Evolutionary conservation across 2,888 invertebrate genomes (phyloP).

Genomic region (Dastarcus helophoroides): DNA sequence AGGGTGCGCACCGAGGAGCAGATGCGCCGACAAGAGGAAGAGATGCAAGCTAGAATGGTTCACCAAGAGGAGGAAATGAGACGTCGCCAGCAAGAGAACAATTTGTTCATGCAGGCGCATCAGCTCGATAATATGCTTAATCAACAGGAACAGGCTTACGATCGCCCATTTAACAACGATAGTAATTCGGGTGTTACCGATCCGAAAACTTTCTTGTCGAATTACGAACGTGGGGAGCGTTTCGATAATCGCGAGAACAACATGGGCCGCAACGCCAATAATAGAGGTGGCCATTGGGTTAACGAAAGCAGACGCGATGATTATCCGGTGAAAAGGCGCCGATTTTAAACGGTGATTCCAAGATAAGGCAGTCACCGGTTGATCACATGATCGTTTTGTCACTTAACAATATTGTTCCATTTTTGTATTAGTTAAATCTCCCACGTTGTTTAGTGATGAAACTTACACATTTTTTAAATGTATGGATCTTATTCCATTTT

Average conservation of each 20-base stretch:
- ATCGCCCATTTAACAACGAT: constrained; percentile 12
- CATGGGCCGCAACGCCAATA: constrained; percentile 14
- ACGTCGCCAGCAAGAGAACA: constrained; percentile 78
- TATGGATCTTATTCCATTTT: too few species aligned
- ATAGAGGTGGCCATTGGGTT: constrained; percentile 19
- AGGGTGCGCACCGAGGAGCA: constrained; percentile 48
- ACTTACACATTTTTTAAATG: too few species aligned
- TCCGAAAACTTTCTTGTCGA: constrained; percentile 18
- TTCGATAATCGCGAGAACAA: constrained; percentile 15
- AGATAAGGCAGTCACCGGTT: too few species aligned
- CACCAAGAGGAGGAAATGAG: constrained; percentile 77
- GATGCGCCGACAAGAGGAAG: constrained; percentile 59
- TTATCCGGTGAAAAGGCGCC: constrained; percentile 23
- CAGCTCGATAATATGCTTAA: constrained; percentile 48
- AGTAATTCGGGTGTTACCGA: too few species aligned
- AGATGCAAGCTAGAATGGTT: constrained; percentile 65
- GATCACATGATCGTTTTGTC: too few species aligned
- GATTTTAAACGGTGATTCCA: too few species aligned
- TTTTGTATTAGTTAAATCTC: too few species aligned
- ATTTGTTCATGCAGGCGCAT: constrained; percentile 68
- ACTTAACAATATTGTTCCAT: too few species aligned
- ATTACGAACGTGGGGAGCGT: constrained; percentile 16
- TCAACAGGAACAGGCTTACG: constrained; percentile 51
- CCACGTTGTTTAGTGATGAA: too few species aligned
- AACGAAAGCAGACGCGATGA: constrained; percentile 21